A percentile compares a stretch with the other conserved stretches of the same genome.
These are phyloP conservation scores for Oenanthe oenanthe DNA, from an alignment of 2,113 vertebrate genomes.

Conservation along the genomic window DNA sequence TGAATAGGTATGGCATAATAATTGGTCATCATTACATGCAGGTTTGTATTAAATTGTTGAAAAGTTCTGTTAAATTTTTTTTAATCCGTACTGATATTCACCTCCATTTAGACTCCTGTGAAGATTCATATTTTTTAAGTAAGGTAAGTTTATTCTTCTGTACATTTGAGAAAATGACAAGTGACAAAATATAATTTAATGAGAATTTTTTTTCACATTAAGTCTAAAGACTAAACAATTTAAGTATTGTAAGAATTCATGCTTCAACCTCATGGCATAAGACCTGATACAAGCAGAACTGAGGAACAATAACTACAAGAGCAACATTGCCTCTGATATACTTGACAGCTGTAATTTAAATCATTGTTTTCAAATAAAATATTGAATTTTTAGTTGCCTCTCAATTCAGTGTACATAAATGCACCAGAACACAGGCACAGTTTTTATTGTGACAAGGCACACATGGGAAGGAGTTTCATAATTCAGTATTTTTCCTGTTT, in stretches of 20 bases:
- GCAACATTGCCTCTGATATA: background rate
- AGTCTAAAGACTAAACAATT: background rate
- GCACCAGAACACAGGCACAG: background rate
- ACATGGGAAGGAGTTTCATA: background rate
- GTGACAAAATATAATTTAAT: background rate
- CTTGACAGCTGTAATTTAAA: background rate
- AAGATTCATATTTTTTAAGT: background rate
- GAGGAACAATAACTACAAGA: background rate
- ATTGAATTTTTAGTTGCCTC: background rate
- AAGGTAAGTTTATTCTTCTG: background rate
- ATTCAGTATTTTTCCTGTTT: background rate
- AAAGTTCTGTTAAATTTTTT: background rate
- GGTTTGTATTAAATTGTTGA: background rate
- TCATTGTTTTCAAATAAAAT: background rate
- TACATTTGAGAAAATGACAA: background rate
- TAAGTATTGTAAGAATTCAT: background rate
- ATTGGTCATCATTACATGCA: background rate
- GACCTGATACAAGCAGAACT: background rate
- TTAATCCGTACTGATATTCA: background rate
- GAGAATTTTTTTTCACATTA: background rate
- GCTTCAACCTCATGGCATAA: background rate
- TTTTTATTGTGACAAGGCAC: background rate
- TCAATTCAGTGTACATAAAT: background rate
- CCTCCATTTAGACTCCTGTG: background rate
- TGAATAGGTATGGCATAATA: background rate